These are phyloP conservation scores for Scleropages formosus DNA, from an alignment of 2,797 vertebrate species.

Conservation along the genomic window DNA sequence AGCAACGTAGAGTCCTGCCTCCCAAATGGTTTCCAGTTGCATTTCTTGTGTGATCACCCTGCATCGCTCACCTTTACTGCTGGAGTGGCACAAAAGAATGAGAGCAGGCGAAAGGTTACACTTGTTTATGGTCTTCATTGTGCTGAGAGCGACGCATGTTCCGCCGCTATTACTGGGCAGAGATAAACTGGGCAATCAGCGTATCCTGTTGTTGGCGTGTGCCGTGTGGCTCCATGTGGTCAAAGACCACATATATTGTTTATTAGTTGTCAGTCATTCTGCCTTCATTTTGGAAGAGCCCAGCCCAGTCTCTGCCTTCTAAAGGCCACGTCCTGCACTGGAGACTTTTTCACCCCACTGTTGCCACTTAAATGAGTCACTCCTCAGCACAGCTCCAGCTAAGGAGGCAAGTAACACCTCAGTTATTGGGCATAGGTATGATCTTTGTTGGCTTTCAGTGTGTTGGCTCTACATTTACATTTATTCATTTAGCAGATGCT, in stretches of 20 bases:
- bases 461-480: too few species aligned
- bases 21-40: too few species aligned
- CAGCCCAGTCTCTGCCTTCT: background rate
- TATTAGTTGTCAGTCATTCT: background rate
- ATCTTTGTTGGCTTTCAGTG: too few species aligned
- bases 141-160: background rate
- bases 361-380: background rate
- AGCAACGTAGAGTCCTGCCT: too few species aligned
- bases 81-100: background rate
- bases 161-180: background rate
- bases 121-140: background rate
- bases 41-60: too few species aligned
- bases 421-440: too few species aligned
- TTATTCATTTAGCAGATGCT: too few species aligned
- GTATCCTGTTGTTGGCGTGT: background rate
- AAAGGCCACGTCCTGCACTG: background rate
- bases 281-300: slow-evolving; percentile 10
- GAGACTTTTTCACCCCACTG: background rate
- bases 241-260: background rate
- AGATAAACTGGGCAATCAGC: background rate
- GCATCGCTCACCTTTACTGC: background rate
- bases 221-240: background rate
- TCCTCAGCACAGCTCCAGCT: background rate
- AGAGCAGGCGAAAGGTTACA: slow-evolving; percentile 6
- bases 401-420: background rate